Base-by-base conservation (phyloP, 2,888 invertebrate species). In the Agrotis ipsilon region DNA sequence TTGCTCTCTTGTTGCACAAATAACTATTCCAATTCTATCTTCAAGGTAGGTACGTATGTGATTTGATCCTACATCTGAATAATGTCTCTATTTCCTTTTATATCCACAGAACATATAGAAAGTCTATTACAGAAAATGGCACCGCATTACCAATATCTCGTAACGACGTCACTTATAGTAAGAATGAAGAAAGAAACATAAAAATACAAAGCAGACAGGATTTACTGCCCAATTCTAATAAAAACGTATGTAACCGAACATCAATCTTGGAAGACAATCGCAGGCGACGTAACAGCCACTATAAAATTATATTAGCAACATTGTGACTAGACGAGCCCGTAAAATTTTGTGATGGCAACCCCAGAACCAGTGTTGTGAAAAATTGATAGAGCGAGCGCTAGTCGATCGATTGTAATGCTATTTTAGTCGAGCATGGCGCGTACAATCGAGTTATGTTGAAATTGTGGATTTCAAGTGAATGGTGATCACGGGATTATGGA, bases 291-390 rank as follows among this genome's bases (percentile, higher is more conserved):
- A 80, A 85, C 79, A 75, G 58, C 55, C 55, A 59, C 80, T 75
- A 80, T 82, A 83, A 83, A 81, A 85, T 82, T 85, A 77, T 85
- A 83, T 85, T 82, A 83, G 84, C 72, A 71, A 70, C 73, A 63
- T 75, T 77, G 72, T 64, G 80, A 71, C 80, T 78, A 79, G 82
- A 75, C 71, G 75, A 55, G 76, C 68, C 73, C 81, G 82, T 84
- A 81, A 87, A 87, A 86, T 89, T 88, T 86, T 88, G 80, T 82
- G 89, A 82, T 84, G 85, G 86, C 78, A 84, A 81, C 75, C 68
- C 80, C 80, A 80, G 81, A 87, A 83, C 81, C 90, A 89, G 89
- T 90, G 91, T 90, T 89, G 91, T 93, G 92, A 92, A 92, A 93
- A 92, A 92, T 92, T 89, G 81, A 89, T 88, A 85, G 86, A 83